A percentile compares a stretch with the other conserved stretches of the same genome.
phyloP scores from a whole-genome alignment of 2,797 vertebrate genomes.

The Pseudotriccus pelzelni region DNA sequence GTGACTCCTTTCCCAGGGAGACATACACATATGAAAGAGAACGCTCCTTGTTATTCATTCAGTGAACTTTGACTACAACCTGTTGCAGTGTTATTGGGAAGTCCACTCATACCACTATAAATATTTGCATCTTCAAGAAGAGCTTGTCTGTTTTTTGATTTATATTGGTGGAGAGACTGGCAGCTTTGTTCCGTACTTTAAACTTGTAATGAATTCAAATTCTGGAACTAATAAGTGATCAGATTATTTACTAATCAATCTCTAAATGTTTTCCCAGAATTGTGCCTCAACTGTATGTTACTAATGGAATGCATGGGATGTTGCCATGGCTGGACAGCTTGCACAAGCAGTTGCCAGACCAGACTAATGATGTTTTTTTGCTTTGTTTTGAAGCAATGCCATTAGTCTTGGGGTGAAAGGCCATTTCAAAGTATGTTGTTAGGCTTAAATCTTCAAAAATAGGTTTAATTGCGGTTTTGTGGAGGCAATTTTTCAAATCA shows the following conservation, averaged over 20 bases:
- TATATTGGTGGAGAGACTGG: background rate
- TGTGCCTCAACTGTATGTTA: background rate
- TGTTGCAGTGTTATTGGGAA: background rate
- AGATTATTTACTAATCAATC: background rate
- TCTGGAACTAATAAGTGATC: background rate
- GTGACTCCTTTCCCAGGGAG: background rate
- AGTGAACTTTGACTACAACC: background rate
- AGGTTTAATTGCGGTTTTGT: background rate
- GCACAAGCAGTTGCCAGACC: background rate
- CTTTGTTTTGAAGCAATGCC: background rate
- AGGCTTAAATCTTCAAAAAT: background rate
- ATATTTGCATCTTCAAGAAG: background rate
- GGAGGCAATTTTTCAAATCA: slow-evolving; percentile 26
- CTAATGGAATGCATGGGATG: background rate
- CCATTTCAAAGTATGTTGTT: background rate
- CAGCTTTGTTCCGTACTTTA: background rate
- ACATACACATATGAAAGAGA: background rate
- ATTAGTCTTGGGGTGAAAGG: background rate
- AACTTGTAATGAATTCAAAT: background rate
- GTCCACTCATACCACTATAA: background rate
- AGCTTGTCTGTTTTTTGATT: background rate
- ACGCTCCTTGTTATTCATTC: no score
- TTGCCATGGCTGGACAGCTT: background rate
- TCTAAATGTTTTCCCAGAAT: background rate
- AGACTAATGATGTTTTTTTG: background rate